These are phyloP conservation scores for Chiroxiphia lanceolata DNA, from an alignment of 2,797 vertebrate genomes.

Conservation along the genomic window DNA sequence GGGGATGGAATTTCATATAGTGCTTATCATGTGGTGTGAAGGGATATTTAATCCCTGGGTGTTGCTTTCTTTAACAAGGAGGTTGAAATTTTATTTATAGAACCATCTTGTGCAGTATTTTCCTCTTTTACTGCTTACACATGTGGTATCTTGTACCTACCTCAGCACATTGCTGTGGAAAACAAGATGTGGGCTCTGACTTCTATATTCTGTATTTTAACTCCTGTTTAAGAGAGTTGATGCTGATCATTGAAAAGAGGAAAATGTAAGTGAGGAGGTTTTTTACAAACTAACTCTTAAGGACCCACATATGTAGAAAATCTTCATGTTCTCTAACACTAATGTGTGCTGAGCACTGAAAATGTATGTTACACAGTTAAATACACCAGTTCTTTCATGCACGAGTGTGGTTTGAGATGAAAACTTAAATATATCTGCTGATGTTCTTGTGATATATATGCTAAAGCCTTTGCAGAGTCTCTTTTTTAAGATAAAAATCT, in stretches of 20 bases:
- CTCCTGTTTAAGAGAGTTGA: background rate
- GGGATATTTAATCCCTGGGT: background rate
- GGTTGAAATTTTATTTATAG: conserved; percentile 11
- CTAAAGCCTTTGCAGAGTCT: background rate
- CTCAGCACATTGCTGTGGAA: background rate
- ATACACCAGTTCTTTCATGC: background rate
- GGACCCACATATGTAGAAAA: background rate
- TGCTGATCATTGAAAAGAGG: background rate
- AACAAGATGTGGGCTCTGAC: background rate
- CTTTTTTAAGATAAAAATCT: background rate
- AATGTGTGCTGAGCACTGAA: background rate
- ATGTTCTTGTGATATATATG: background rate
- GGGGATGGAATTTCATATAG: background rate
- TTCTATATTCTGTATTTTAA: background rate
- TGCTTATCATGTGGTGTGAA: background rate
- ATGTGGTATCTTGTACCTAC: background rate
- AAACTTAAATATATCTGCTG: background rate
- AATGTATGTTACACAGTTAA: background rate
- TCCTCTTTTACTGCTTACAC: background rate
- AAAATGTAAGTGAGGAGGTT: background rate
- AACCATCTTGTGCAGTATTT: background rate
- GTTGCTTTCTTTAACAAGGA: background rate
- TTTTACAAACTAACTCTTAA: background rate
- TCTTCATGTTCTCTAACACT: background rate
- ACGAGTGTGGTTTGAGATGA: background rate